phyloP scores from a whole-genome alignment of 1,140 invertebrate species.

The Paralvinella palmiformis region DNA sequence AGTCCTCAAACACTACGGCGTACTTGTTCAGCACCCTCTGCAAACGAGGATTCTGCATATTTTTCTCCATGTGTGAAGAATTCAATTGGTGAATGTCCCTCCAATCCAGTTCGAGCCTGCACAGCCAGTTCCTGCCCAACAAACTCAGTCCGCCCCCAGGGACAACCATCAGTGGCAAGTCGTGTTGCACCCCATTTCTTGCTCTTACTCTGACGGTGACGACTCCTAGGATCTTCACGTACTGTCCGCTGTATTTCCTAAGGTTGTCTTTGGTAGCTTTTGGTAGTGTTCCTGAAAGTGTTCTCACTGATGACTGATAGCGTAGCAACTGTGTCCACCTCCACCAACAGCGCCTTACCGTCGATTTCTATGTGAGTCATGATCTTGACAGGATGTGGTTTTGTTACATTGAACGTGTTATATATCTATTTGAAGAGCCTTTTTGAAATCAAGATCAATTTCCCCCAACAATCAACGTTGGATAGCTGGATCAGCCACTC shows the following conservation, averaged over 20 bases:
- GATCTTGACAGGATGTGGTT: too few species aligned
- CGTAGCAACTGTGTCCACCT: not conserved
- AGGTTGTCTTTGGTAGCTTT: not conserved
- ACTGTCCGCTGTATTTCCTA: not conserved
- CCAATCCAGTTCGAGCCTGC: conserved; percentile 4
- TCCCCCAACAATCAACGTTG: too few species aligned
- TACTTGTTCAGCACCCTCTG: not conserved
- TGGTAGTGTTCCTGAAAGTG: too few species aligned
- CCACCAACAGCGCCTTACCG: too few species aligned
- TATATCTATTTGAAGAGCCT: too few species aligned
- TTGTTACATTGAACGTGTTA: too few species aligned
- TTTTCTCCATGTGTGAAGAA: not conserved
- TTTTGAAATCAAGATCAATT: too few species aligned
- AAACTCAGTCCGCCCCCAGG: not conserved
- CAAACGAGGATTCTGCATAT: not conserved
- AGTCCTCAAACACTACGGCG: not conserved
- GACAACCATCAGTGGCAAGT: not conserved
- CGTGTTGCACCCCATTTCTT: not conserved
- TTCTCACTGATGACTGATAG: not conserved
- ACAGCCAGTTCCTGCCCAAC: conserved; percentile 4
- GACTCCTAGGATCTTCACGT: not conserved
- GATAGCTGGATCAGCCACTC: too few species aligned
- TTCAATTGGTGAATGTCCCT: not conserved
- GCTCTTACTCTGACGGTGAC: not conserved
- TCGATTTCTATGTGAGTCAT: too few species aligned